phyloP scores from a whole-genome alignment of 2,113 vertebrate genomes.

The Loxodonta africana region DNA sequence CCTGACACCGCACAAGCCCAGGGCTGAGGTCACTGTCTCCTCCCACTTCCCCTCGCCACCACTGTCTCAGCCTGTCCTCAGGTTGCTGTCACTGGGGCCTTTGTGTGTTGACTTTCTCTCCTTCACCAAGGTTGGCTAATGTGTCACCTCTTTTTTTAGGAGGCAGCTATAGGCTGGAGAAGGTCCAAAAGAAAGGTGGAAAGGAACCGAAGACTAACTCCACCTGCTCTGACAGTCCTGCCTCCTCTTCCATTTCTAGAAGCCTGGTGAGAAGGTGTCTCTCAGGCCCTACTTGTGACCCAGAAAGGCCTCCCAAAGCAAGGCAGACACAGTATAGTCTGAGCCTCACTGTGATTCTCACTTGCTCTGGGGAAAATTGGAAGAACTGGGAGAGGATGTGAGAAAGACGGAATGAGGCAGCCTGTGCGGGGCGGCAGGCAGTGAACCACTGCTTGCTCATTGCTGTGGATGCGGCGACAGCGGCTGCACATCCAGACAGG shows the following conservation, averaged over 20 bases:
- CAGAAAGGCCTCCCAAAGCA: not conserved
- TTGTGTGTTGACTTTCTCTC: not conserved
- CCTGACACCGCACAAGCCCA: not conserved
- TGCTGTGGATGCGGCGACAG: accelerated
- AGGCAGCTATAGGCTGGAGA: not conserved
- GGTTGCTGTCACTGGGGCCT: not conserved
- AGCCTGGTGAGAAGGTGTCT: not conserved
- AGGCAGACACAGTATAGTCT: not conserved
- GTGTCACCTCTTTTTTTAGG: conserved; percentile 12
- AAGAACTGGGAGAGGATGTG: not conserved
- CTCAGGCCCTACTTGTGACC: not conserved
- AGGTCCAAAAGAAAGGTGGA: not conserved
- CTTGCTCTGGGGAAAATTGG: not conserved
- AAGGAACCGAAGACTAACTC: not conserved
- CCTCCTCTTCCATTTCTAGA: not conserved
- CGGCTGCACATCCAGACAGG: not conserved
- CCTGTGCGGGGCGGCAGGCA: not conserved
- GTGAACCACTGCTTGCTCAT: not conserved
- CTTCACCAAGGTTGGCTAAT: not conserved
- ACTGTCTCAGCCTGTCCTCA: not conserved
- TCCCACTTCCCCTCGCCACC: not conserved
- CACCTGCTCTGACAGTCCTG: not conserved
- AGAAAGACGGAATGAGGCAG: not conserved
- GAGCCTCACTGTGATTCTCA: not conserved
- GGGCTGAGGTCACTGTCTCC: not conserved